Evolutionary conservation across 2,888 invertebrate species (phyloP).

Genomic region (Phlogophora meticulosa): DNA sequence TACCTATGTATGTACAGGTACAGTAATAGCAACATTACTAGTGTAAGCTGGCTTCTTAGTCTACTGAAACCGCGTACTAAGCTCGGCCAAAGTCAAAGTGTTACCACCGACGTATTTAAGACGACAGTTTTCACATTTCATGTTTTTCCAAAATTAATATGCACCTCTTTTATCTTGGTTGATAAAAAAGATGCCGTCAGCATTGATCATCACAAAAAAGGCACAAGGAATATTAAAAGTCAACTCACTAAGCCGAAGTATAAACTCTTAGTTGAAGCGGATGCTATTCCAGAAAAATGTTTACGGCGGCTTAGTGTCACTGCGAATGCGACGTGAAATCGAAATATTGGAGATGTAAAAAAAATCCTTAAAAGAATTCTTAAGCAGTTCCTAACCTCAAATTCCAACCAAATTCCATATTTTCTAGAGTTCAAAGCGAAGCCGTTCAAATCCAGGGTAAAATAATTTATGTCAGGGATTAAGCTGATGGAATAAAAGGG

Average conservation of each 20-base stretch:
- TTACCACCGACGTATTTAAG: no score
- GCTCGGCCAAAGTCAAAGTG: no score
- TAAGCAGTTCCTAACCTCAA: slow-evolving; percentile 37
- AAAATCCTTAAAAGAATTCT: slow-evolving; percentile 32
- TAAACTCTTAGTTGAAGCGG: slow-evolving; percentile 49
- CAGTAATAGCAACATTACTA: no score
- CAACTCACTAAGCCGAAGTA: slow-evolving; percentile 41
- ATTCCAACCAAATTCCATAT: slow-evolving; percentile 60
- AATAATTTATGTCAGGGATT: slow-evolving; percentile 76
- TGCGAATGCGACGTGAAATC: slow-evolving; percentile 30
- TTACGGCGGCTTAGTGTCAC: slow-evolving; percentile 54
- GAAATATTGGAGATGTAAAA: slow-evolving; percentile 33
- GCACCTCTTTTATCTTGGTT: no score
- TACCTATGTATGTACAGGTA: no score
- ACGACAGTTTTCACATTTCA: background rate
- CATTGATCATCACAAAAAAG: slow-evolving; percentile 36
- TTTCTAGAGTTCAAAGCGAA: slow-evolving; percentile 66
- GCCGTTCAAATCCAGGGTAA: slow-evolving; percentile 50
- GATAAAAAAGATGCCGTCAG: slow-evolving; percentile 1
- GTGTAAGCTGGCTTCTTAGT: no score
- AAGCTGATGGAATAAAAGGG: slow-evolving; percentile 72
- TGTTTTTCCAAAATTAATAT: slow-evolving; percentile 1
- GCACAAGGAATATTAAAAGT: slow-evolving; percentile 32
- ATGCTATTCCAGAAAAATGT: slow-evolving; percentile 54
- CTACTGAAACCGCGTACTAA: no score